phyloP scores from a whole-genome alignment of 2,113 vertebrate species.

The Cyanoliseus patagonus region DNA sequence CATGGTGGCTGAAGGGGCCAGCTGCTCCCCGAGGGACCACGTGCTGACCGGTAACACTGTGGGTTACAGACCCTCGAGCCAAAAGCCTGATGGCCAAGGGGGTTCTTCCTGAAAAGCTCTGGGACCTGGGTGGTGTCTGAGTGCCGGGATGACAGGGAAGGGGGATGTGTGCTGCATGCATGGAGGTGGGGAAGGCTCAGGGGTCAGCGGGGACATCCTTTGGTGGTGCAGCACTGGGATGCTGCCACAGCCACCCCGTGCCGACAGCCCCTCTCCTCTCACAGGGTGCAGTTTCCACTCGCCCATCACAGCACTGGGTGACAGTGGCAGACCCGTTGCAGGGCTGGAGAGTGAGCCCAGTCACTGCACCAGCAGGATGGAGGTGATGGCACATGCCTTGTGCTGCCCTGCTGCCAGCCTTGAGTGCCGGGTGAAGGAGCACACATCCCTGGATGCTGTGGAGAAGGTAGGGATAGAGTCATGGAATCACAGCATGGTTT shows the following conservation, averaged over 20 bases:
- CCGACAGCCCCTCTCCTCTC: background rate
- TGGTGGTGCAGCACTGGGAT: background rate
- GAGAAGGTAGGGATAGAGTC: conserved; percentile 73
- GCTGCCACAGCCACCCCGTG: fast-evolving
- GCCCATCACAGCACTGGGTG: background rate
- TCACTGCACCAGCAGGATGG: conserved; percentile 46
- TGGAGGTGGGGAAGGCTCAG: background rate
- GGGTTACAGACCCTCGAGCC: background rate
- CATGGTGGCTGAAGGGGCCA: background rate
- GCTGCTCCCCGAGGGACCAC: conserved; percentile 65
- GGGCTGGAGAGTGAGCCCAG: background rate
- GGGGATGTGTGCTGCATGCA: fast-evolving
- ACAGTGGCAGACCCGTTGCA: background rate
- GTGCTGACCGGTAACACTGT: conserved; percentile 76
- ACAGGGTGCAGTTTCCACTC: conserved; percentile 81
- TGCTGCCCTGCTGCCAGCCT: conserved; percentile 79
- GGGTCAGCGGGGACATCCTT: background rate
- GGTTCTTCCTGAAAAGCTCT: background rate
- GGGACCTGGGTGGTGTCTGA: background rate
- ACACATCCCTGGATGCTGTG: background rate
- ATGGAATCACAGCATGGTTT: background rate
- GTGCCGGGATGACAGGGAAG: background rate
- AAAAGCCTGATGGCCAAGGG: fast-evolving
- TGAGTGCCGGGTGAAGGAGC: conserved; percentile 79
- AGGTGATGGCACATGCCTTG: conserved; percentile 50